phyloP scores from a whole-genome alignment of 2,797 vertebrate genomes.

The Acrossocheilus fasciatus region DNA sequence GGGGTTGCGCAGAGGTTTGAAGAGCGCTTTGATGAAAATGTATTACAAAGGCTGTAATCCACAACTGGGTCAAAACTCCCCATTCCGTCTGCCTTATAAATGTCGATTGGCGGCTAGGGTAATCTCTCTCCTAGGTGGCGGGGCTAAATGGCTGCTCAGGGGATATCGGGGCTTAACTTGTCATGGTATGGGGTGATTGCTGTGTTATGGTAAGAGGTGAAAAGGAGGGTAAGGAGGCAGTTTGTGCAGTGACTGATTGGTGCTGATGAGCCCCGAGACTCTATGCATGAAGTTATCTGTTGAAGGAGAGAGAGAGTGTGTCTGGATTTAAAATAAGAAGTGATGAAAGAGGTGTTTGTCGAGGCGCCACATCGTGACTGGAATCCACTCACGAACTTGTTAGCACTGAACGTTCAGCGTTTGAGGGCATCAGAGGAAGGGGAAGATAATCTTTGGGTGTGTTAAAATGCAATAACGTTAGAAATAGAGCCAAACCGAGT shows the following conservation, averaged over 20 bases:
- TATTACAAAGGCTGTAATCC: slow-evolving; percentile 55
- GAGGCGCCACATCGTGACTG: slow-evolving; percentile 37
- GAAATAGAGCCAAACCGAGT: not conserved
- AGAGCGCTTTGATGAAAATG: slow-evolving; percentile 40
- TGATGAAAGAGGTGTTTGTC: slow-evolving; percentile 40
- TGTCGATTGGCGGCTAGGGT: not conserved
- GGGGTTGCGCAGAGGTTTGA: slow-evolving; percentile 31
- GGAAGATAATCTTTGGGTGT: slow-evolving; percentile 32
- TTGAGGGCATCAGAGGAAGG: slow-evolving; percentile 19
- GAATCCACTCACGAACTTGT: slow-evolving; percentile 43
- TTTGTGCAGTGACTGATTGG: slow-evolving; percentile 38
- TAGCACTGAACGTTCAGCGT: slow-evolving; percentile 32
- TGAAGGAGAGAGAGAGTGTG: slow-evolving; percentile 31
- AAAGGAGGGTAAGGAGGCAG: slow-evolving; percentile 27
- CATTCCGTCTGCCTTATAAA: slow-evolving; percentile 41
- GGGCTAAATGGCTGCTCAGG: slow-evolving; percentile 31
- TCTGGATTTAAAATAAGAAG: slow-evolving; percentile 47
- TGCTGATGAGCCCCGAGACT: slow-evolving; percentile 38
- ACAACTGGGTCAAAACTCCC: slow-evolving; percentile 52
- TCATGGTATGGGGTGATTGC: slow-evolving; percentile 35
- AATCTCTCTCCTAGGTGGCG: slow-evolving; percentile 47
- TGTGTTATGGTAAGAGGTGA: slow-evolving; percentile 34
- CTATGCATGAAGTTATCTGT: slow-evolving; percentile 35
- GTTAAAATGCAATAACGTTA: slow-evolving; percentile 23
- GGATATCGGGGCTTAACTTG: slow-evolving; percentile 27